phyloP scores from a whole-genome alignment of 2,113 vertebrate species.

The Sapayoa aenigma region DNA sequence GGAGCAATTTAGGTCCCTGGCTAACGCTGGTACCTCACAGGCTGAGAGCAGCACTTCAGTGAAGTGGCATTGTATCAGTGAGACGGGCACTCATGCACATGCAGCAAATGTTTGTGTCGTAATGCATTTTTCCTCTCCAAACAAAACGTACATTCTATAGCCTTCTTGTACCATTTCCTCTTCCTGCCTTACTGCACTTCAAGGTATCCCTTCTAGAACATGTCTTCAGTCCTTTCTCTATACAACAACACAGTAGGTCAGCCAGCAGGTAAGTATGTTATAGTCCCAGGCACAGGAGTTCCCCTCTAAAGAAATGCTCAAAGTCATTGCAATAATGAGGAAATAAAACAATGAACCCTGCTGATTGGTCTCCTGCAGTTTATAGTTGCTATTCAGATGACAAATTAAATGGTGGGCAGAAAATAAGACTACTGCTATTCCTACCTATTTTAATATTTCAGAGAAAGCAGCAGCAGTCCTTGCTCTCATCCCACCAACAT shows the following conservation, averaged over 20 bases:
- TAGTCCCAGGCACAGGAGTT: background rate
- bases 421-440: background rate
- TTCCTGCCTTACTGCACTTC: background rate
- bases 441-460: background rate
- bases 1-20: background rate
- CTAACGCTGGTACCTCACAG: background rate
- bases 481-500: background rate
- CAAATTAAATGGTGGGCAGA: background rate
- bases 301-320: background rate
- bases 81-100: background rate
- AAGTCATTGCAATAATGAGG: background rate
- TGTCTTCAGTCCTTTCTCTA: background rate
- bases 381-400: background rate
- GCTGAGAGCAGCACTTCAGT: constrained; percentile 41
- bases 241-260: background rate
- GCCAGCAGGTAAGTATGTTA: background rate
- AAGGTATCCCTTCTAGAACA: background rate
- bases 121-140: background rate
- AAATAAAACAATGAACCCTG: background rate
- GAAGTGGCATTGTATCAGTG: background rate
- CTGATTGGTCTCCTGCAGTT: background rate
- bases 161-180: background rate
- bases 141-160: background rate
- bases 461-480: background rate
- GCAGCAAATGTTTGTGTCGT: constrained; percentile 15